Evolutionary conservation across 2,797 vertebrate genomes (phyloP).

Genomic region (Schizopygopsis pylzovi): DNA sequence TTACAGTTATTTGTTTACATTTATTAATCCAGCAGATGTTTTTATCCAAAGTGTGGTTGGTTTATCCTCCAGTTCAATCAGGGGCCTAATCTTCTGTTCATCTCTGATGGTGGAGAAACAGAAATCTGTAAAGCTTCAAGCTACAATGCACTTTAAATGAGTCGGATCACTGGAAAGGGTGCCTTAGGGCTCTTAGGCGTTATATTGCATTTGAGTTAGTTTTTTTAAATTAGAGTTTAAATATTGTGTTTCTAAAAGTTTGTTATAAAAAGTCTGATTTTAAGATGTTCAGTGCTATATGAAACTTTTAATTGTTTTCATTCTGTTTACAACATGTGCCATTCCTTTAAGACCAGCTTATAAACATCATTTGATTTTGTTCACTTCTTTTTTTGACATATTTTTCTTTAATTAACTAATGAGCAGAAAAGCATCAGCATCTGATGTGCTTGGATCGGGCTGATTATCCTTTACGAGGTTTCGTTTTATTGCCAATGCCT

Average conservation of each 20-base stretch:
- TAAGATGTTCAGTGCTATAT: not conserved
- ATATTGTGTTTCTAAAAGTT: not conserved
- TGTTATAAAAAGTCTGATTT: not conserved
- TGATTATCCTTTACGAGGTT: not conserved
- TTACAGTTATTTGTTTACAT: slow-evolving; percentile 13
- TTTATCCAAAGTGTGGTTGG: not conserved
- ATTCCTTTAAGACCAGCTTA: not conserved
- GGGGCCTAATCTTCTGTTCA: not conserved
- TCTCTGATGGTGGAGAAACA: not conserved
- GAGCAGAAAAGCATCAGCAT: not conserved
- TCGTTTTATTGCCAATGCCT: not conserved
- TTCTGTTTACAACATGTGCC: slow-evolving; percentile 5
- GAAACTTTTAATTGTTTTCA: not conserved
- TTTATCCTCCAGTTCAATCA: not conserved
- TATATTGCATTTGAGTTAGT: not conserved
- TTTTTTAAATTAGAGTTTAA: not conserved
- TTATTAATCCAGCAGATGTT: not conserved
- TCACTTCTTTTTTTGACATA: not conserved
- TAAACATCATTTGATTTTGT: not conserved
- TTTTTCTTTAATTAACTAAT: not conserved
- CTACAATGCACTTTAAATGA: slow-evolving; percentile 42
- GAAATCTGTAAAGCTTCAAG: slow-evolving; percentile 3
- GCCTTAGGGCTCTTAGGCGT: not conserved
- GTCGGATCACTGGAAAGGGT: slow-evolving; percentile 14
- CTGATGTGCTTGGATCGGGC: not conserved